These are phyloP conservation scores for Tolmerus cingulatus DNA, from an alignment of 2,888 invertebrate species.

Conservation along the genomic window DNA sequence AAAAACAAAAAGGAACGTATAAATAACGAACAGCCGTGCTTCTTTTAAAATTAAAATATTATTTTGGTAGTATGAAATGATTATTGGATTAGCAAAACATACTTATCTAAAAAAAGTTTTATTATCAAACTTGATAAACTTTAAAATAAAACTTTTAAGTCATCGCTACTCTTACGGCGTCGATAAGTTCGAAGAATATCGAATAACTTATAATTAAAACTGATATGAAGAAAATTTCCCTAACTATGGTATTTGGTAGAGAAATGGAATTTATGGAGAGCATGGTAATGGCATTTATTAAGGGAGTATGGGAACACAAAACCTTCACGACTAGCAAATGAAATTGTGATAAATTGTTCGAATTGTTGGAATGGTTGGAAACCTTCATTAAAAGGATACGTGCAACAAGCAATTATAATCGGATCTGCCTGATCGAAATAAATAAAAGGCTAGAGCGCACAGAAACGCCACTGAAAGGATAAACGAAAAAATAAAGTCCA, in stretches of 20 bases:
- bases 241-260: not conserved
- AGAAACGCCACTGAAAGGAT: not conserved
- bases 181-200: not conserved
- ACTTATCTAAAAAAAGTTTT: no score
- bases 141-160: no score
- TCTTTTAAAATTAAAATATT: no score
- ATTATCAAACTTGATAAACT: no score
- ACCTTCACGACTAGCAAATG: not conserved
- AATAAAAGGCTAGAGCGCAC: not conserved
- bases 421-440: not conserved
- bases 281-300: not conserved
- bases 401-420: not conserved
- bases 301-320: not conserved
- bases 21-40: no score
- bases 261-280: not conserved
- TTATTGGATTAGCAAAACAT: no score
- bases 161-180: not conserved
- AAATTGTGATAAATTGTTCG: not conserved
- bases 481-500: not conserved
- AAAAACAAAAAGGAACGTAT: no score
- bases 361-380: not conserved
- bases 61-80: no score
- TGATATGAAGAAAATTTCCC: not conserved
- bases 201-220: not conserved
- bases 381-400: not conserved